Conservation (phyloP, 2,888 invertebrate genomes). For the Aproaerema taeniolella region DNA sequence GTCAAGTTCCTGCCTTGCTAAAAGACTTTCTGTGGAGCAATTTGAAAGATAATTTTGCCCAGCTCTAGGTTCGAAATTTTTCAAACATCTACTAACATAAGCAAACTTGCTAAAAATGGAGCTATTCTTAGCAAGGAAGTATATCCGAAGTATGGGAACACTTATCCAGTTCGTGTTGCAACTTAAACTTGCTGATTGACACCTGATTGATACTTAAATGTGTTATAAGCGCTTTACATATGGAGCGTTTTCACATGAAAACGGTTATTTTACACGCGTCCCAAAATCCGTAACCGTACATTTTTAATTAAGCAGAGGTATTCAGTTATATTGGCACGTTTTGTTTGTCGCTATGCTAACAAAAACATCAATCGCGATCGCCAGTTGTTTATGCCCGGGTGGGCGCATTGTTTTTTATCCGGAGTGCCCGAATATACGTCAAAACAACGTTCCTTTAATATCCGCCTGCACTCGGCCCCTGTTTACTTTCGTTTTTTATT, state of each 20-base stretch:
- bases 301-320: not conserved
- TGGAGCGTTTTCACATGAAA: not conserved
- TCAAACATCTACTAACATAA: too few species aligned
- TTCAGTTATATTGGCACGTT: not conserved
- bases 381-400: conserved; percentile 28
- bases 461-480: conserved; percentile 45
- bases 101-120: too few species aligned
- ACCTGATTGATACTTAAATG: too few species aligned
- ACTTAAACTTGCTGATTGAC: too few species aligned
- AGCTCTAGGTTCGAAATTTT: too few species aligned
- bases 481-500: conserved; percentile 41
- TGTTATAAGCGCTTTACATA: not conserved
- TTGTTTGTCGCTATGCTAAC: conserved; percentile 11
- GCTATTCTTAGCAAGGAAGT: too few species aligned
- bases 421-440: conserved; percentile 26
- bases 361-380: conserved; percentile 24
- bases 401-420: conserved; percentile 35
- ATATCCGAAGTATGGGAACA: too few species aligned
- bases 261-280: not conserved
- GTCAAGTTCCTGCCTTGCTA: too few species aligned
- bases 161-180: too few species aligned
- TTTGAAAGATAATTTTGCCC: too few species aligned
- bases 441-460: conserved; percentile 50
- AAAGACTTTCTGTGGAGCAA: too few species aligned
- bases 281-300: not conserved